Evolutionary conservation across 1,140 invertebrate species (phyloP), one percentile per base, ranked within the genome.

Genomic region (Procambarus virginalis): DNA sequence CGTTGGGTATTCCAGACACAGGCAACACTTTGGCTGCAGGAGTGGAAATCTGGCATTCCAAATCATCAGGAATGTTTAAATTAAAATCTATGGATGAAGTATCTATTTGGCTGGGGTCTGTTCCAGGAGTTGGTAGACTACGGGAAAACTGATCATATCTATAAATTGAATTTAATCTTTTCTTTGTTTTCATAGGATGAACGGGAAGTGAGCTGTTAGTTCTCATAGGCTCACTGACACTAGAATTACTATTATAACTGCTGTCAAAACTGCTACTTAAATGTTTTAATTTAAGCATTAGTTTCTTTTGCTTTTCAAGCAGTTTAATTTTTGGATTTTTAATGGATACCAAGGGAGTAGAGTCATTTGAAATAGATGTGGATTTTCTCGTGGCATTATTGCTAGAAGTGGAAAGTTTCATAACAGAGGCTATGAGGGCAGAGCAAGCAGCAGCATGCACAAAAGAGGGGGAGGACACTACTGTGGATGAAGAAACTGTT

Each of bases 391-490:
- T 22, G 55, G 55, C 49, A 73, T 80, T 85, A 90, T 70, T 90
- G 45, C 60, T 75, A 77, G 89, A 22, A 45, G 60, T 73, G 70
- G 89, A 86, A 48, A 90, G 58, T 81, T 86, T 90, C 49, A 48
- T 85, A n/a, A 90, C 60, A 51, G 89, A 90, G n/a, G 89, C 58
- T 70, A 90, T 90, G 34, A 90, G 55, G 79, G 89, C 64, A 76
- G 89, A 90, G 83, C 89, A 90, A 60, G 89, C 82, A 73, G 89
- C 89, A 85, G 89, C 89, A 90, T 90, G 89, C 84, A 90, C 89
- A 81, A 90, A 90, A 60, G 82, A 84, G 34, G 79, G 82, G 34
- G 84, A 76, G 6, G 48, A 78, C 46, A 77, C 49, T 81, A 73
- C 77, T 77, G 68, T 68, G n/a, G 78, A n/a, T 64, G 80, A 51